Evolutionary conservation across 2,888 invertebrate species (phyloP).

Genomic region (Idaea biselata): DNA sequence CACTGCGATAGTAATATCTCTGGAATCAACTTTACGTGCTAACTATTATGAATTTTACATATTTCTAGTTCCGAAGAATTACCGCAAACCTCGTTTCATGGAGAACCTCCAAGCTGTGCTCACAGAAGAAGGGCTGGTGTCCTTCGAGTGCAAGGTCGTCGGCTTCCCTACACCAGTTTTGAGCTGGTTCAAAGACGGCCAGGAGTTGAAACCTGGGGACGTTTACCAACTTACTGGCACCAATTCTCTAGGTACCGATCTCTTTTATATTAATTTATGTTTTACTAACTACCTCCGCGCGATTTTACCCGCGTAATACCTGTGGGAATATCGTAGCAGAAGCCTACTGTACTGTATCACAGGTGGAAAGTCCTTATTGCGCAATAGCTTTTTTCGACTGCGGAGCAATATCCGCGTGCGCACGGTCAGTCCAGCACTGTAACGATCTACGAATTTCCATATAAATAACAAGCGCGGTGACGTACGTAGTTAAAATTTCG

Average conservation of each 20-base stretch:
- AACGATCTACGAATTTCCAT: too few species aligned
- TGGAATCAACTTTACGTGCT: neutral
- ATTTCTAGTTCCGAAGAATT: slow-evolving; percentile 92
- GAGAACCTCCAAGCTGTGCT: slow-evolving; percentile 93
- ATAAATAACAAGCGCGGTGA: too few species aligned
- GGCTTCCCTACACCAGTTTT: slow-evolving; percentile 93
- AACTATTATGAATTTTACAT: neutral
- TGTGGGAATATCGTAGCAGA: too few species aligned
- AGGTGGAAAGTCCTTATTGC: too few species aligned
- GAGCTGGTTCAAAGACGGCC: slow-evolving; percentile 95
- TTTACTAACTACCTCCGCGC: neutral
- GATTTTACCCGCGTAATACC: too few species aligned
- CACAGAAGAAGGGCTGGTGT: slow-evolving; percentile 94
- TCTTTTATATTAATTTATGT: neutral
- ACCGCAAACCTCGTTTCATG: slow-evolving; percentile 93
- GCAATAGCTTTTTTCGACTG: too few species aligned
- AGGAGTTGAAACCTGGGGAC: slow-evolving; percentile 94
- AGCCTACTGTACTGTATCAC: too few species aligned
- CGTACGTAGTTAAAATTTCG: too few species aligned
- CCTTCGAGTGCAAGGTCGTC: slow-evolving; percentile 96
- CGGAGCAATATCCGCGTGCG: too few species aligned
- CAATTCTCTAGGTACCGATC: slow-evolving; percentile 82
- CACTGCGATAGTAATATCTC: too few species aligned
- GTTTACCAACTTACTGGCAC: slow-evolving; percentile 95
- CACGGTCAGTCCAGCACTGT: too few species aligned